These are phyloP conservation scores for Thamnophis sirtalis DNA, from an alignment of 2,113 vertebrate species.

Conservation along the genomic window DNA sequence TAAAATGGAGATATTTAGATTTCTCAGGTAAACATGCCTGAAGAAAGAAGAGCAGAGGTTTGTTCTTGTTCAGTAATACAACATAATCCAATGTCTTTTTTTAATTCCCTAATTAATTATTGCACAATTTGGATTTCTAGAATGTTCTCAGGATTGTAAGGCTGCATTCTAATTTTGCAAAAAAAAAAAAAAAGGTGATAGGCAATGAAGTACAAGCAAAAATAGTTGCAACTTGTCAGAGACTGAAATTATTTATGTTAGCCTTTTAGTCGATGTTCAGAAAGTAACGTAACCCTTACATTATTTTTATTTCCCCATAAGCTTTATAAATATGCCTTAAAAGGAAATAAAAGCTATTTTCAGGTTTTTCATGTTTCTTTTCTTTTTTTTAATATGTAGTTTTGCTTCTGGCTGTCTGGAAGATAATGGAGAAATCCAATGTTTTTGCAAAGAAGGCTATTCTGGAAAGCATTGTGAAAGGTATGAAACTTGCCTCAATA, in stretches of 20 bases:
- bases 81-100: constrained; percentile 41
- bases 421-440: constrained; percentile 70
- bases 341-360: background rate
- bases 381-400: constrained; percentile 60
- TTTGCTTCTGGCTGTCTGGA: constrained; percentile 85
- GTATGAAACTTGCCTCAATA: constrained; percentile 59
- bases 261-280: constrained; percentile 24
- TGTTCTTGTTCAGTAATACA: background rate
- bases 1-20: background rate
- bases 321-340: background rate
- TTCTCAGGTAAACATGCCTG: background rate
- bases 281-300: background rate
- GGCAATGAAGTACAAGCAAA: constrained; percentile 22
- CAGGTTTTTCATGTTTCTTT: constrained; percentile 3
- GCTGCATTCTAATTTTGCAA: background rate
- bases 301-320: background rate
- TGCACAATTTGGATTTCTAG: constrained; percentile 39
- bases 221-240: constrained; percentile 1
- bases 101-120: constrained; percentile 26
- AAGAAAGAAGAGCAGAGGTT: background rate
- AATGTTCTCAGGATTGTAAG: constrained; percentile 24
- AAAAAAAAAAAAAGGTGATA: constrained; percentile 21
- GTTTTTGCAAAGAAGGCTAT: constrained; percentile 85
- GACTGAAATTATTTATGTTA: constrained; percentile 12
- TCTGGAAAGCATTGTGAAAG: constrained; percentile 79